Conservation (phyloP, 1,140 invertebrate species). For the Achroia grisella region DNA sequence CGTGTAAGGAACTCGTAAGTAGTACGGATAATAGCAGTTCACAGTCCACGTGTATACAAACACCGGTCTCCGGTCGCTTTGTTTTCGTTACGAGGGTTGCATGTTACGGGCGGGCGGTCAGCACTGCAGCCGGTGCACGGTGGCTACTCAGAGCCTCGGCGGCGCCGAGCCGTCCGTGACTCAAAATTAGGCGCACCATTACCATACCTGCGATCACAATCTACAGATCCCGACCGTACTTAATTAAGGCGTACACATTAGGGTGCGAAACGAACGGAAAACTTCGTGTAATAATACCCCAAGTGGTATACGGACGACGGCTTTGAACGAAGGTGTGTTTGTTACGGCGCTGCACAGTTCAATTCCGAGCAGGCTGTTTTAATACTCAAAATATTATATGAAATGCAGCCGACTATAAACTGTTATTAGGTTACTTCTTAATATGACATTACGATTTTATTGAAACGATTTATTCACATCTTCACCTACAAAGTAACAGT, state of each 20-base stretch:
- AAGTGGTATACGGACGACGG: conserved; percentile 10
- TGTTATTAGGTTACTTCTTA: too few relatives aligned
- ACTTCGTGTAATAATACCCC: conserved; percentile 34
- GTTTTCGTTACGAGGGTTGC: conserved; percentile 8
- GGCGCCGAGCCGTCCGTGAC: conserved; percentile 40
- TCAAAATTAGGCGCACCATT: conserved; percentile 55
- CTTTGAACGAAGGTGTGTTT: conserved; percentile 10
- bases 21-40: too few relatives aligned
- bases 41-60: neutral
- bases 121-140: conserved; percentile 10
- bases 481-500: too few relatives aligned
- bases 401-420: too few relatives aligned
- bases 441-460: too few relatives aligned
- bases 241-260: conserved; percentile 58
- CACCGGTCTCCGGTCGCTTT: neutral
- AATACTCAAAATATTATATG: neutral
- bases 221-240: conserved; percentile 45
- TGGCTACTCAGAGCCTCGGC: conserved; percentile 13
- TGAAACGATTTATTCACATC: too few relatives aligned
- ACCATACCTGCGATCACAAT: conserved; percentile 51
- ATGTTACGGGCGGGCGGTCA: conserved; percentile 28
- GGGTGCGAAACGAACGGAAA: conserved; percentile 51
- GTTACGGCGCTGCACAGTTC: conserved; percentile 13
- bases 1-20: too few relatives aligned
- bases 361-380: conserved; percentile 7